Percentiles rank a stretch among this genome's conserved stretches.
Evolutionary conservation across 2,888 invertebrate genomes (phyloP).

Genomic region (Tetragnatha montana): DNA sequence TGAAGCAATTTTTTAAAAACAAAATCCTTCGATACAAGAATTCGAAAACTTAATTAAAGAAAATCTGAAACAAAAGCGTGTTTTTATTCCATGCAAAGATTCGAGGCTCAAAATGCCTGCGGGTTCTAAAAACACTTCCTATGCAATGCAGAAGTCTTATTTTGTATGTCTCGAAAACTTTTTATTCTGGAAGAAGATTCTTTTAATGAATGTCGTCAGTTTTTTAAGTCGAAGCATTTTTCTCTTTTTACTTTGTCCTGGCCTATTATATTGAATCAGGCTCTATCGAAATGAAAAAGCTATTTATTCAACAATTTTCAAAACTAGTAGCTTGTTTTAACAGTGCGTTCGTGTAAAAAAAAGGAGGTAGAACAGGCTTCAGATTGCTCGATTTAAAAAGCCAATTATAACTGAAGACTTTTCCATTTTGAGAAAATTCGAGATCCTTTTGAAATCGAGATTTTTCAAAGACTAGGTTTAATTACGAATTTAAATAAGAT

Average conservation of each 20-base stretch:
- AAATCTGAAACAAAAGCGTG: background rate
- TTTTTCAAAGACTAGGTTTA: too few relatives aligned
- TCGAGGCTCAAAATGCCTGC: background rate
- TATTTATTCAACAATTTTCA: background rate
- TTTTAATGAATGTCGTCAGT: conserved; percentile 1
- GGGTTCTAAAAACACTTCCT: background rate
- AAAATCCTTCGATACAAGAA: background rate
- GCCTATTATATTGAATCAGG: background rate
- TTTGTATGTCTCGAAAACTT: background rate
- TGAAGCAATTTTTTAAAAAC: background rate
- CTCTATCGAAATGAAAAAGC: background rate
- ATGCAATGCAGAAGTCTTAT: background rate
- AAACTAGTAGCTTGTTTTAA: background rate
- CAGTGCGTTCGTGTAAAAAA: background rate
- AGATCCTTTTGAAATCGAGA: too few relatives aligned
- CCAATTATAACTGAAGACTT: background rate
- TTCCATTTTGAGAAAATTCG: background rate
- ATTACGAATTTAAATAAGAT: too few relatives aligned
- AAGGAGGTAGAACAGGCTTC: background rate
- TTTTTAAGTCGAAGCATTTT: background rate
- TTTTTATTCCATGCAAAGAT: background rate
- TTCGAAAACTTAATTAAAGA: background rate
- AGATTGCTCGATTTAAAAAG: background rate
- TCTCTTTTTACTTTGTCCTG: background rate
- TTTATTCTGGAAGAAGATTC: background rate